Evolutionary conservation across 2,888 invertebrate genomes (phyloP).

Genomic region (Cryptus armator): DNA sequence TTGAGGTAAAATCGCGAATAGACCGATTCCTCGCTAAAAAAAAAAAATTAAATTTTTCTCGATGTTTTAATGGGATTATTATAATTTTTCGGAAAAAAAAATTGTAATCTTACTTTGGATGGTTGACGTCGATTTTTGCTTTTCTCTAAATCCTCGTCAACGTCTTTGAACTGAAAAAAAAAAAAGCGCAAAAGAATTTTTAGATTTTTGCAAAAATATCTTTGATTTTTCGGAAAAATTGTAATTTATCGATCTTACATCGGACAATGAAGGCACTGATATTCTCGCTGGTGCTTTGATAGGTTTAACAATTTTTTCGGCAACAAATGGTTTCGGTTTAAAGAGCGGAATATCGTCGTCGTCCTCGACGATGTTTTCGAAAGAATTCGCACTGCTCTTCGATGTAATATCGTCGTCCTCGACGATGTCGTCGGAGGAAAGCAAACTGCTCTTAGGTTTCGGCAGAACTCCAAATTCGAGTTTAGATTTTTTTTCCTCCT

Average conservation of each 20-base stretch:
- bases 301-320: slow-evolving; percentile 74
- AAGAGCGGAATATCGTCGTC: slow-evolving; percentile 86
- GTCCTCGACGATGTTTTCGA: slow-evolving; percentile 83
- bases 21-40: slow-evolving; percentile 88
- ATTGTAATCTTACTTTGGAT: slow-evolving; percentile 85
- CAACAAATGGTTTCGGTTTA: slow-evolving; percentile 77
- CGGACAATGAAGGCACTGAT: slow-evolving; percentile 89
- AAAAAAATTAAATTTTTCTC: slow-evolving; percentile 69
- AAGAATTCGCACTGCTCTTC: slow-evolving; percentile 69
- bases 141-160: slow-evolving; percentile 85
- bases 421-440: slow-evolving; percentile 68
- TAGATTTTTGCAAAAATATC: slow-evolving; percentile 1
- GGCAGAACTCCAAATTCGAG: slow-evolving; percentile 84
- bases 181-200: slow-evolving; percentile 55
- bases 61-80: not conserved
- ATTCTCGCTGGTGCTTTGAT: slow-evolving; percentile 88
- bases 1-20: slow-evolving; percentile 90
- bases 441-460: slow-evolving; percentile 83
- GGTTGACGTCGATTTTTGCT: slow-evolving; percentile 85
- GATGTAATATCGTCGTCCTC: slow-evolving; percentile 88
- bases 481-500: not conserved
- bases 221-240: not conserved
- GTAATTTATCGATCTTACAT: slow-evolving; percentile 84
- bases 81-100: slow-evolving; percentile 53
- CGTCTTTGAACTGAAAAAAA: slow-evolving; percentile 87